These are phyloP conservation scores for Odocoileus hemionus DNA, from an alignment of 2,113 vertebrate species.

Conservation along the genomic window DNA sequence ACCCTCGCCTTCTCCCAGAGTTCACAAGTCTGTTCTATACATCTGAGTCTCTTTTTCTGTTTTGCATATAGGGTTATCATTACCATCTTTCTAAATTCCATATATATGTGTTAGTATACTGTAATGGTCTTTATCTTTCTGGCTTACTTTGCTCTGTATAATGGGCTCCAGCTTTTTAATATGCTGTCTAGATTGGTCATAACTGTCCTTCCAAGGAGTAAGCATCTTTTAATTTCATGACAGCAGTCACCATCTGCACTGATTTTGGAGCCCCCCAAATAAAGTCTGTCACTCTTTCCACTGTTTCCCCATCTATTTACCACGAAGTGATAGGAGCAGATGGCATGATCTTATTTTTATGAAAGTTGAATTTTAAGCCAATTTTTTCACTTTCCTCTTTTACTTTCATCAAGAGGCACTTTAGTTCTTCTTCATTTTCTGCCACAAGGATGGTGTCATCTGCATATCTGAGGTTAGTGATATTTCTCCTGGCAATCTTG, in stretches of 20 bases:
- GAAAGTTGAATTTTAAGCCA: background rate
- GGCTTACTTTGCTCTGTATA: too few species aligned
- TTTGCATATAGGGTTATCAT: too few species aligned
- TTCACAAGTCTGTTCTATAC: too few species aligned
- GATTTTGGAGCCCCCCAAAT: background rate
- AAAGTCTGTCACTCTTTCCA: background rate
- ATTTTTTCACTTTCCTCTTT: background rate
- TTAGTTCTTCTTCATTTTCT: background rate
- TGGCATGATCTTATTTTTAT: background rate
- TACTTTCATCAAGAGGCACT: background rate
- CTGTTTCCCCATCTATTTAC: background rate
- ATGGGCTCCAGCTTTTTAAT: background rate
- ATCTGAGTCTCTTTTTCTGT: too few species aligned
- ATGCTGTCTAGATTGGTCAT: background rate
- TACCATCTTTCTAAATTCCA: too few species aligned
- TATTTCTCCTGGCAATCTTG: background rate
- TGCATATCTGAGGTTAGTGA: background rate
- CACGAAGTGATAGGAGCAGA: background rate
- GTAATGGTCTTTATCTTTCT: too few species aligned
- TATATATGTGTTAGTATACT: too few species aligned
- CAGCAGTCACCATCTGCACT: background rate
- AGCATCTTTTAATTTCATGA: background rate
- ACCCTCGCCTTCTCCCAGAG: too few species aligned
- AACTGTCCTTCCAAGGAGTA: background rate
- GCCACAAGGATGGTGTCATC: background rate